These are phyloP conservation scores for Heliconius melpomene DNA, from an alignment of 1,140 invertebrate species.

Conservation along the genomic window DNA sequence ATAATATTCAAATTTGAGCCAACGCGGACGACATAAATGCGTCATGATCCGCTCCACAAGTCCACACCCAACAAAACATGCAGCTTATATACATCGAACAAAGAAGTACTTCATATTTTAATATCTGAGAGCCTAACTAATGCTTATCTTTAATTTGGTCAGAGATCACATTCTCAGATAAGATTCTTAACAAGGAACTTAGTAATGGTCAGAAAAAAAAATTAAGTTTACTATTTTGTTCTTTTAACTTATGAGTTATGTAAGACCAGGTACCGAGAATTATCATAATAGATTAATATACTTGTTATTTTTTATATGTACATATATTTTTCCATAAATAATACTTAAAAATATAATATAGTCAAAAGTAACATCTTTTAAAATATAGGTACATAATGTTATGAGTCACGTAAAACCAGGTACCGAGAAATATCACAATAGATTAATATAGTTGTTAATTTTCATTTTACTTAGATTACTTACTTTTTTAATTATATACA, in stretches of 20 bases:
- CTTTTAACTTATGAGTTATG: neutral
- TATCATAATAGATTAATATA: no score
- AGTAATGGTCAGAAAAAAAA: neutral
- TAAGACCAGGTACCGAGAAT: neutral
- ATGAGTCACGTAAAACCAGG: no score
- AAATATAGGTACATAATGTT: no score
- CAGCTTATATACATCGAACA: slow-evolving; percentile 16
- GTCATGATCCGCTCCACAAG: slow-evolving; percentile 34
- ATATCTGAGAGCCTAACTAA: neutral
- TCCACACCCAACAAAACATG: slow-evolving; percentile 33
- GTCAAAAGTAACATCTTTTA: no score
- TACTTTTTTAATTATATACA: neutral
- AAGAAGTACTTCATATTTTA: slow-evolving; percentile 20
- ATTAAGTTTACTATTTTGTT: neutral
- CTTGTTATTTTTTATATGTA: no score
- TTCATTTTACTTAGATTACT: no score
- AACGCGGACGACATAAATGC: slow-evolving; percentile 20
- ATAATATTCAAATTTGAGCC: slow-evolving; percentile 28
- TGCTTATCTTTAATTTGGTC: slow-evolving; percentile 13
- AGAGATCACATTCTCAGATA: slow-evolving; percentile 19
- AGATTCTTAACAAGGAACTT: slow-evolving; percentile 18
- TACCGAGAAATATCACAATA: no score
- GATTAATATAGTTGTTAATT: no score
- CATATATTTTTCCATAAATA: no score
- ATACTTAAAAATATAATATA: no score